These are phyloP conservation scores for Sebastes vulpes DNA, from an alignment of 2,797 vertebrate genomes.

Conservation along the genomic window DNA sequence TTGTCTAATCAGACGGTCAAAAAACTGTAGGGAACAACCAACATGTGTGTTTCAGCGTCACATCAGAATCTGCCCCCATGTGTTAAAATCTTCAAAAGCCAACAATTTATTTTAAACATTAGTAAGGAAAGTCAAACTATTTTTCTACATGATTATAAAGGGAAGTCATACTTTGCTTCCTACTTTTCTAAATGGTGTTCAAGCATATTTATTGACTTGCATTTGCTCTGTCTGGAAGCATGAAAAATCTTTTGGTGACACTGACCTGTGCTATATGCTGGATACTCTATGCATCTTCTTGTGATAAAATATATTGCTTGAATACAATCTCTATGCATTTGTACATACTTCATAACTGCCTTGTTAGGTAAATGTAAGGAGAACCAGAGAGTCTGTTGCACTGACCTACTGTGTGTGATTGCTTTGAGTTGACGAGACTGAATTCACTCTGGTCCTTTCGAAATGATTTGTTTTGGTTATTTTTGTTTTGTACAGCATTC, in stretches of 20 bases:
- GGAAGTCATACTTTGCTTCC: conserved; percentile 52
- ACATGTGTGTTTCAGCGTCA: conserved; percentile 12
- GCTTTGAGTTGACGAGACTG: conserved; percentile 27
- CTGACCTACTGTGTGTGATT: conserved; percentile 46
- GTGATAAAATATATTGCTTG: conserved; percentile 77
- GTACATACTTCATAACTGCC: conserved; percentile 85
- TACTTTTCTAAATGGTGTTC: conserved; percentile 68
- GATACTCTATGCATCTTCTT: conserved; percentile 84
- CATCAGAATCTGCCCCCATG: conserved; percentile 11
- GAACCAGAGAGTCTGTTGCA: conserved; percentile 57
- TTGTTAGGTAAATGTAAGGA: conserved; percentile 73
- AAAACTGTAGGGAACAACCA: not conserved
- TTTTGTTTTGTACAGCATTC: conserved; percentile 68
- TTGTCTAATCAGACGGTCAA: not conserved
- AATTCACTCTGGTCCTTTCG: conserved; percentile 38
- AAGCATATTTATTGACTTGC: conserved; percentile 53
- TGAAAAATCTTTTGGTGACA: conserved; percentile 63
- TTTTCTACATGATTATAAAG: conserved; percentile 69
- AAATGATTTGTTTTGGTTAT: conserved; percentile 24
- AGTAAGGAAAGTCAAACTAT: conserved; percentile 59
- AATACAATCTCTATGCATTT: conserved; percentile 85
- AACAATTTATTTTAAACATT: conserved; percentile 58
- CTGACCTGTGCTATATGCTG: conserved; percentile 71
- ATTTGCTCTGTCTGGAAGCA: conserved; percentile 68
- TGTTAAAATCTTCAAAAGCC: conserved; percentile 25